Evolutionary conservation across 2,113 vertebrate genomes (phyloP).

Genomic region (Plectropomus leopardus): DNA sequence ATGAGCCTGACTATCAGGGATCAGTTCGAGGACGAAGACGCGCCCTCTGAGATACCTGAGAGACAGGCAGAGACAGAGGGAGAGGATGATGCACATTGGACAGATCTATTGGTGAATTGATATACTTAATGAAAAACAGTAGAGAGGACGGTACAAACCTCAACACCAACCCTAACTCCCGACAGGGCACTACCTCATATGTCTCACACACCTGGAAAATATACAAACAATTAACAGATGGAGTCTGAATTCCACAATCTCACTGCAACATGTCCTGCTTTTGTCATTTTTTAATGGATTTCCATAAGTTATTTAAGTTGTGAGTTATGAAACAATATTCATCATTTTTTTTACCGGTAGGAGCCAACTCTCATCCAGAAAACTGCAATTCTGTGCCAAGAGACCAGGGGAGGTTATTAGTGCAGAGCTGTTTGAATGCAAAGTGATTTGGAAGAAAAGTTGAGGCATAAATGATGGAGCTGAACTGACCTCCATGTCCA

Average conservation of each 20-base stretch:
- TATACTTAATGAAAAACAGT: neutral
- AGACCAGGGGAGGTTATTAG: constrained; percentile 21
- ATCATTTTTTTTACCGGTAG: constrained; percentile 80
- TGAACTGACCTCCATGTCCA: constrained; percentile 85
- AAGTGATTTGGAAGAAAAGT: neutral
- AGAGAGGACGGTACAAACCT: constrained; percentile 76
- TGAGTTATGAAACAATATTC: neutral
- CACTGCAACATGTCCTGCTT: neutral
- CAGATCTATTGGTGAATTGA: too few species aligned
- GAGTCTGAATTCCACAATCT: neutral
- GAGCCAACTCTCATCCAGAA: constrained; percentile 90
- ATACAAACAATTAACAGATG: neutral
- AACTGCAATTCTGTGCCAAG: constrained; percentile 87
- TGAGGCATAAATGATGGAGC: neutral
- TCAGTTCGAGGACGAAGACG: constrained; percentile 85
- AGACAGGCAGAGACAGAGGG: constrained; percentile 2
- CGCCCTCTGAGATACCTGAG: constrained; percentile 84
- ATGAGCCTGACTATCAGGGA: constrained; percentile 83
- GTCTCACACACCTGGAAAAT: constrained; percentile 84
- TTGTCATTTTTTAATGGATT: too few species aligned
- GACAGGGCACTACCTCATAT: constrained; percentile 87
- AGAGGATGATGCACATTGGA: neutral
- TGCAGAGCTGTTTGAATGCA: neutral
- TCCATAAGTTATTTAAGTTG: neutral
- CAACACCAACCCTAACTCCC: constrained; percentile 82